phyloP scores from a whole-genome alignment of 2,888 invertebrate genomes.

The Eulithis testata region DNA sequence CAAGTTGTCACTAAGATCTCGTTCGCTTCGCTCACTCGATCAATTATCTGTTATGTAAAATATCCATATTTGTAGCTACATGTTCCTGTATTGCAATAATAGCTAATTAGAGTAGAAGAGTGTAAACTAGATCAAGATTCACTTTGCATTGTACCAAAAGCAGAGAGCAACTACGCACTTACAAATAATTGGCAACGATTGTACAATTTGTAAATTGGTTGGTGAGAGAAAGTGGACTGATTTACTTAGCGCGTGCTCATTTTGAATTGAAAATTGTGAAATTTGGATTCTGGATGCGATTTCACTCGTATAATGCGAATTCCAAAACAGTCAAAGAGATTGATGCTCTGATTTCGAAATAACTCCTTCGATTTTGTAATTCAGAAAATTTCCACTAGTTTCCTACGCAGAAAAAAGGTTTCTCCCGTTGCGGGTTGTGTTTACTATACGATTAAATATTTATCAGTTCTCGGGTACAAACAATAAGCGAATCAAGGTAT shows the following conservation, averaged over 20 bases:
- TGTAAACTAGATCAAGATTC: conserved; percentile 4
- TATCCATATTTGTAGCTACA: too few relatives aligned
- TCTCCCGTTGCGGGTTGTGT: conserved; percentile 51
- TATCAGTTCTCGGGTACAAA: conserved; percentile 64
- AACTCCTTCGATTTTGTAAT: conserved; percentile 54
- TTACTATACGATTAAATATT: conserved; percentile 68
- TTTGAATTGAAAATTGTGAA: conserved; percentile 61
- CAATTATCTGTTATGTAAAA: neutral
- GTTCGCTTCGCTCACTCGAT: too few relatives aligned
- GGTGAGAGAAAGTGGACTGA: conserved; percentile 65
- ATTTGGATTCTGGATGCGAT: conserved; percentile 61
- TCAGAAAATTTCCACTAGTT: conserved; percentile 58
- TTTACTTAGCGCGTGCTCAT: conserved; percentile 64
- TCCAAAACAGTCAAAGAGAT: conserved; percentile 46
- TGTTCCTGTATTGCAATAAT: too few relatives aligned
- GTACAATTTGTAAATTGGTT: conserved; percentile 55
- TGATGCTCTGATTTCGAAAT: conserved; percentile 59
- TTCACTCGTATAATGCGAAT: conserved; percentile 65
- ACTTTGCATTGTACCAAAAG: neutral
- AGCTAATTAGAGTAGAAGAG: neutral
- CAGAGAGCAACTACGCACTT: conserved; percentile 19
- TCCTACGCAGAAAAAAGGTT: conserved; percentile 54
- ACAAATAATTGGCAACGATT: conserved; percentile 51
- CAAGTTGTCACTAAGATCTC: too few relatives aligned
- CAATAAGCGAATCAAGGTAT: conserved; percentile 68